Percentiles rank a stretch among this genome's conserved stretches.
Evolutionary conservation across 2,888 invertebrate genomes (phyloP).

Genomic region (Tetrapedia diversipes): DNA sequence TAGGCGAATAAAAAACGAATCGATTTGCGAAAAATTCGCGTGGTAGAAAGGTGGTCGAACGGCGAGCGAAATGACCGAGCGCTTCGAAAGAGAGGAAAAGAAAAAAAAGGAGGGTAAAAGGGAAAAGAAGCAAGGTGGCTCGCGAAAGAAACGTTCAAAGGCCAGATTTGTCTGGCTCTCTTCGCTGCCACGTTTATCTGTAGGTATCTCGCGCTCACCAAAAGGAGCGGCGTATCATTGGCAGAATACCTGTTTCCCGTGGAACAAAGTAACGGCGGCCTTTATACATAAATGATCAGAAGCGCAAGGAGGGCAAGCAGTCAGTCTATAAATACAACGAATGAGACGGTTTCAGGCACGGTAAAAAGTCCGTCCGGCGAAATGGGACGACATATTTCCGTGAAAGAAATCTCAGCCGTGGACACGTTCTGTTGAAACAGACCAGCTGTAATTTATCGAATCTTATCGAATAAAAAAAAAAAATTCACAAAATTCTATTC

Average conservation of each 20-base stretch:
- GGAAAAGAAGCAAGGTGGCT: background rate
- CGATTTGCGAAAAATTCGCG: background rate
- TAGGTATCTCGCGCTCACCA: background rate
- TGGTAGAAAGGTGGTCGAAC: too few species aligned
- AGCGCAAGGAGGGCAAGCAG: constrained; percentile 31
- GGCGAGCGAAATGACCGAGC: background rate
- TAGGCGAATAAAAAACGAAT: too few species aligned
- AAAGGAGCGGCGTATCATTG: constrained; percentile 31
- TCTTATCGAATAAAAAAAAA: too few species aligned
- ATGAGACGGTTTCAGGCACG: constrained; percentile 31
- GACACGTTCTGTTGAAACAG: background rate
- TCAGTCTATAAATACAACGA: constrained; percentile 50
- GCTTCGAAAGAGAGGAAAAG: background rate
- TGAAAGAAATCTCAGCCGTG: constrained; percentile 4
- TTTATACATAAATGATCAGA: constrained; percentile 53
- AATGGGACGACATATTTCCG: constrained; percentile 43
- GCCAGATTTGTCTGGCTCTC: background rate
- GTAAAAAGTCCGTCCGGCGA: constrained; percentile 27
- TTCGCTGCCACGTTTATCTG: constrained; percentile 20
- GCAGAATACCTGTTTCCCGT: constrained; percentile 39
- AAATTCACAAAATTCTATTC: too few species aligned
- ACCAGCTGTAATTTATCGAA: too few species aligned
- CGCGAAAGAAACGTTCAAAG: constrained; percentile 4
- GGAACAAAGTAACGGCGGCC: constrained; percentile 40
- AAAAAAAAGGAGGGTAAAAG: background rate